Evolutionary conservation across 2,113 vertebrate genomes (phyloP).

Genomic region (Columba janthina): DNA sequence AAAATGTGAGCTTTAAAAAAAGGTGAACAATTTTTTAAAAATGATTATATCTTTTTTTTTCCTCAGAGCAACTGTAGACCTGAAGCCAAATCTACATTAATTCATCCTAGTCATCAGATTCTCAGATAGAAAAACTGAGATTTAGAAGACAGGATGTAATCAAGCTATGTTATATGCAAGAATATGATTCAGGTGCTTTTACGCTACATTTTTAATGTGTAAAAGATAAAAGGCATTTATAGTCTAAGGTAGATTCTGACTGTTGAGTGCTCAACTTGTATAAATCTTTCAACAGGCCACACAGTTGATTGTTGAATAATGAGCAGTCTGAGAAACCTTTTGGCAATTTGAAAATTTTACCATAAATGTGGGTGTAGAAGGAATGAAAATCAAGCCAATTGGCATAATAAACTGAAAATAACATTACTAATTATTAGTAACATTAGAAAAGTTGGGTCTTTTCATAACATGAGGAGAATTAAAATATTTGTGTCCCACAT

Average conservation of each 20-base stretch:
- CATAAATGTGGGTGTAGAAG: not conserved
- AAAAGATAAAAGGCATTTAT: not conserved
- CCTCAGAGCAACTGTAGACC: not conserved
- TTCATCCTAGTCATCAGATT: not conserved
- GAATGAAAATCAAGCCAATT: not conserved
- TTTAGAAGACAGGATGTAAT: not conserved
- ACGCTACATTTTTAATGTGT: not conserved
- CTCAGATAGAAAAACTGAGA: not conserved
- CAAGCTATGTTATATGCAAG: not conserved
- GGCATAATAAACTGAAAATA: not conserved
- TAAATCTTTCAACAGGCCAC: not conserved
- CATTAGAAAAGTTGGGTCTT: not conserved
- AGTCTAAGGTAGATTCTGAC: not conserved
- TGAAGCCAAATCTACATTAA: not conserved
- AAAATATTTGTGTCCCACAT: not conserved
- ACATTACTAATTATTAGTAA: not conserved
- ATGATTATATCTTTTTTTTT: not conserved
- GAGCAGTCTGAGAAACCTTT: not conserved
- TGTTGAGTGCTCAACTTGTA: not conserved
- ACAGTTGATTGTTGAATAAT: not conserved
- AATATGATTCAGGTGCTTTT: not conserved
- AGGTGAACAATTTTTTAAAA: not conserved
- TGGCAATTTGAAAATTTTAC: not conserved
- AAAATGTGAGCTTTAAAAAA: not conserved
- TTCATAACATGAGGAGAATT: not conserved